Evolutionary conservation across 2,888 invertebrate species (phyloP), one percentile per base, ranked within the genome.

Genomic region (Xanthorhoe spadicearia): DNA sequence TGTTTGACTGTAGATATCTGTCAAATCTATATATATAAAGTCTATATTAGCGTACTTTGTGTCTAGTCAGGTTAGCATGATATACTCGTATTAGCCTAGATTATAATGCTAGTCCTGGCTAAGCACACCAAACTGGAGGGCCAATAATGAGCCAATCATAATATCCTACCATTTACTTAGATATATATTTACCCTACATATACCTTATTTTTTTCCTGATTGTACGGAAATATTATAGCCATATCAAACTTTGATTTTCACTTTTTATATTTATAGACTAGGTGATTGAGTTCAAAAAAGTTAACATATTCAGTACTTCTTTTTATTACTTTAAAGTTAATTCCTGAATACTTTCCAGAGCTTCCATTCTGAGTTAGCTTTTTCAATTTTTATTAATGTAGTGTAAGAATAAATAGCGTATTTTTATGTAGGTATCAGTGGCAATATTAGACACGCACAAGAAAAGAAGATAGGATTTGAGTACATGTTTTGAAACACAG

Each of bases 381-480:
- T n/a, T n/a, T 9, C 38, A 43, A 43, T 13, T 2, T 43, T 13
- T 43, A 4, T 9, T 13, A 43, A 13, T 32, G 32, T 32, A 43
- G 13, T 43, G 13, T 13, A 10, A 10, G 38, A 13, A 13, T 13
- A 13, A 3, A 10, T 43, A 43, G 38, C 38, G 13, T 32, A 7
- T 4, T 32, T 3, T 18, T 32, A 55, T 13, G 38, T 35, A 35
- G 18, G n/a, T 38, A 17, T 55, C 13, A 18, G 38, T 56, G 62
- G 62, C 35, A 55, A 61, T 49, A 55, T 54, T 50, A 38, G 28
- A 54, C 43, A 56, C 61, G 55, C 65, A 61, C 61, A 56, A 61
- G 46, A 43, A 50, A n/a, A 8, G n/a, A 46, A 17, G 18, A 18
- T 19, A 32, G 17, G 53, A 50, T 50, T 19, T 18, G 18, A 19